A percentile compares a stretch with the other conserved stretches of the same genome.
Evolutionary conservation across 1,140 invertebrate genomes (phyloP).

Genomic region (Riptortus pedestris): DNA sequence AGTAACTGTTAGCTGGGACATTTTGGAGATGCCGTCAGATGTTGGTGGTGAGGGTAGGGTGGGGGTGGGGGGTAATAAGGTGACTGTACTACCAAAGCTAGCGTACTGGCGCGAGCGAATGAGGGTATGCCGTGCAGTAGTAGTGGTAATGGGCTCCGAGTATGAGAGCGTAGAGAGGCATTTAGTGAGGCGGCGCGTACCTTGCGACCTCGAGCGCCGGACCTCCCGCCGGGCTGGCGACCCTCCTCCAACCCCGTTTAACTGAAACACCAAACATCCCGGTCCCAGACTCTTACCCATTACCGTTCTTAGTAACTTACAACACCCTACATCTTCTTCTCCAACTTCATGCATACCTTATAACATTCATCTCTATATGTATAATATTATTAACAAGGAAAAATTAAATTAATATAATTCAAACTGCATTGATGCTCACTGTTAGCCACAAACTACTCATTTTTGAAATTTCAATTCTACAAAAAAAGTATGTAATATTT

Average conservation of each 20-base stretch:
- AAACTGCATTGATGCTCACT: too few relatives aligned
- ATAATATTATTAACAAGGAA: too few relatives aligned
- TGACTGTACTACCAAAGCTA: slow-evolving; percentile 79
- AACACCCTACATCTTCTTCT: neutral
- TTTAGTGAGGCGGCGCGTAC: slow-evolving; percentile 73
- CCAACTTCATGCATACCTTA: neutral
- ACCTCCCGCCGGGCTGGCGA: slow-evolving; percentile 38
- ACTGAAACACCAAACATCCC: slow-evolving; percentile 21
- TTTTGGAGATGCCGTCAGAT: too few relatives aligned
- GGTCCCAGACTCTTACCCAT: slow-evolving; percentile 17
- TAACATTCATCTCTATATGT: too few relatives aligned
- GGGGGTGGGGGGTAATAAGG: slow-evolving; percentile 26
- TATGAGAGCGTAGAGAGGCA: slow-evolving; percentile 69
- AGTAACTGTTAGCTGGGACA: too few relatives aligned
- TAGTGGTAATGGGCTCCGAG: slow-evolving; percentile 47
- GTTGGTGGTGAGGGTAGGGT: slow-evolving; percentile 4
- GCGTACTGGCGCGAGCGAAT: slow-evolving; percentile 76
- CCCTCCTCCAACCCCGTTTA: slow-evolving; percentile 35
- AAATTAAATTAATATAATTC: too few relatives aligned
- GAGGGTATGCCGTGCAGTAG: slow-evolving; percentile 47
- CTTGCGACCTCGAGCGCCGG: slow-evolving; percentile 71
- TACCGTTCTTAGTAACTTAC: neutral
- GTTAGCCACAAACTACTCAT: too few relatives aligned
- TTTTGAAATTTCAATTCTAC: too few relatives aligned
- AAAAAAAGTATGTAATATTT: too few relatives aligned